Base-by-base conservation (phyloP, 2,113 vertebrate species). In the Periophthalmus modestus region DNA sequence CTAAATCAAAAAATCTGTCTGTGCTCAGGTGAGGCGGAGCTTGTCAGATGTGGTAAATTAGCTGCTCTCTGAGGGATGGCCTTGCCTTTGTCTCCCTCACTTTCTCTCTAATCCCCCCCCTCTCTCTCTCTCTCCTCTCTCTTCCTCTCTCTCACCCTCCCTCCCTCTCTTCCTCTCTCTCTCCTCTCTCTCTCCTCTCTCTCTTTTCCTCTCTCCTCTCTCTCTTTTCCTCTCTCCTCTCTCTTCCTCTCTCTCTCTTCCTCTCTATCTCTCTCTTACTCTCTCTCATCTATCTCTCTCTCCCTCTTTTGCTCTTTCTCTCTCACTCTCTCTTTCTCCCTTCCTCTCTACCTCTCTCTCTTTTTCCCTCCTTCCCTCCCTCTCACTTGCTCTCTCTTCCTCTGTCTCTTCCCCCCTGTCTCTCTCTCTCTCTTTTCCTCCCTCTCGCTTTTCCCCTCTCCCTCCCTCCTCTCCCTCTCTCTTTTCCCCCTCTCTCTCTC, bases 31-130 rank as follows among this genome's bases (percentile, higher is more conserved):
- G 61, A n/a, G 61, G 18, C 11, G 54, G 48, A 46, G 46, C 28
- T 78, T 58, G 69, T 75, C 47, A 28, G 68, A 19, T 54, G 70
- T 69, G 77, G 75, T 76, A 63, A 86, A 86, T 86, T 69, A 81
- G 46, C 74, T 68, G 59, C 55, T 71, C 57, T 78, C 77, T 74
- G 69, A 78, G 75, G 68, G 61, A 66, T 80, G 66, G 34, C n/a
- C 68, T 23, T 16, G 62, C 3, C 28, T 28, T 28, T 28, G 28
- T 28, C 36, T 39, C 0, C 36, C 71, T 68, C 79, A 68, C 71
- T 80, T 58, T 72, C 71, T 80, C 57, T 72, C 28, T 28, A 28
- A 28, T 28, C 3, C 59, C 13, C 5, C 55, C 23, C 2, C 19
- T 13, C 71, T 43, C 13, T 9, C 1, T 0, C 54, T 28, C 28